These are phyloP conservation scores for Tetheella fluctuosa DNA, from an alignment of 2,888 invertebrate genomes.

Conservation along the genomic window DNA sequence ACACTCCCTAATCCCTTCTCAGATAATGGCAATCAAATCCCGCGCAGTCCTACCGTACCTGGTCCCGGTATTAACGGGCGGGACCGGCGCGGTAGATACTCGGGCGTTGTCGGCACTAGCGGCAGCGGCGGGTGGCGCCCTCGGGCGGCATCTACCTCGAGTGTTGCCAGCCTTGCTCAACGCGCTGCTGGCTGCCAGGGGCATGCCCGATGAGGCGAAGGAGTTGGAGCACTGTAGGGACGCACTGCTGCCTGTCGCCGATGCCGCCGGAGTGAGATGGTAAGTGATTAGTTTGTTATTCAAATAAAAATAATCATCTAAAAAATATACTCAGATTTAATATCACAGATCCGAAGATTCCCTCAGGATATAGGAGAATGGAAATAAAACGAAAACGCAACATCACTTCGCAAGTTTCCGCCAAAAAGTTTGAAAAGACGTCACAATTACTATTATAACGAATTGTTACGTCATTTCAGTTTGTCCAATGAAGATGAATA, in stretches of 20 bases:
- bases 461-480: too few relatives aligned
- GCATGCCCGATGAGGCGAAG: constrained; percentile 85
- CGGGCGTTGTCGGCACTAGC: constrained; percentile 90
- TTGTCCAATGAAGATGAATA: too few relatives aligned
- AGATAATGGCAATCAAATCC: constrained; percentile 98
- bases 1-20: background rate
- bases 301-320: too few relatives aligned
- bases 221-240: constrained; percentile 96
- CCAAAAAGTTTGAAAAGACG: too few relatives aligned
- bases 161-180: constrained; percentile 95
- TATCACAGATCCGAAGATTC: too few relatives aligned
- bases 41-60: constrained; percentile 97
- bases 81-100: constrained; percentile 45
- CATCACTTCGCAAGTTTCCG: too few relatives aligned
- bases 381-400: too few relatives aligned
- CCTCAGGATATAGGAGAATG: too few relatives aligned
- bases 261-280: constrained; percentile 93
- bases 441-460: too few relatives aligned
- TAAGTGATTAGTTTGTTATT: constrained; percentile 64
- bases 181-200: constrained; percentile 89
- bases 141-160: constrained; percentile 94
- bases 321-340: too few relatives aligned
- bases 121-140: constrained; percentile 96
- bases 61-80: constrained; percentile 94
- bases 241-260: constrained; percentile 95